These are phyloP conservation scores for Holacanthella duospinosa DNA, from an alignment of 2,888 invertebrate species.

Conservation along the genomic window DNA sequence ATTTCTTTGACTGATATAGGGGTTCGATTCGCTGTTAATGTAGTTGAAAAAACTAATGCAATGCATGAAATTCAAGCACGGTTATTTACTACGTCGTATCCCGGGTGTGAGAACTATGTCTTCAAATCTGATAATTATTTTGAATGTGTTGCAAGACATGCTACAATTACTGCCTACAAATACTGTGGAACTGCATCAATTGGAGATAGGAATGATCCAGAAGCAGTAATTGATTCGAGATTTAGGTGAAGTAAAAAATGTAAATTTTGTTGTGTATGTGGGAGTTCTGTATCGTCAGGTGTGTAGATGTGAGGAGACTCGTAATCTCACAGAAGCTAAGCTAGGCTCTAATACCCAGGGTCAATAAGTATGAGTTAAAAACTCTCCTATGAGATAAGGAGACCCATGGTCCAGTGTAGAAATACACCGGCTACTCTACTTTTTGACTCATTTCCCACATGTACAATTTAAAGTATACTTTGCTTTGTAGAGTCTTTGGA, in stretches of 20 bases:
- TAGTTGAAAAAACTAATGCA: slow-evolving; percentile 28
- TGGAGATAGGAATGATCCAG: slow-evolving; percentile 19
- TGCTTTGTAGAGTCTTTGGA: not conserved
- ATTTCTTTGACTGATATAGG: not conserved
- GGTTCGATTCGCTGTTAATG: slow-evolving; percentile 21
- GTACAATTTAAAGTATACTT: not conserved
- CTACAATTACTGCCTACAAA: slow-evolving; percentile 28
- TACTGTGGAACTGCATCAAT: slow-evolving; percentile 29
- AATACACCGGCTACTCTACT: no score
- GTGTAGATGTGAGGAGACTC: no score
- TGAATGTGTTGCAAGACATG: slow-evolving; percentile 24
- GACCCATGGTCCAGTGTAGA: no score
- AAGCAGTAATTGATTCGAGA: slow-evolving; percentile 28
- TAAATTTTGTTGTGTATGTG: not conserved
- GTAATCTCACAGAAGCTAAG: no score
- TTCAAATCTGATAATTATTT: slow-evolving; percentile 29
- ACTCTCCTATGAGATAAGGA: no score
- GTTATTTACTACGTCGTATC: slow-evolving; percentile 19
- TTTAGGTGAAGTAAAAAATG: slow-evolving; percentile 16
- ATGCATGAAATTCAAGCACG: slow-evolving; percentile 23
- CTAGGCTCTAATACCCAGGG: no score
- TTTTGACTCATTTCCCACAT: not conserved
- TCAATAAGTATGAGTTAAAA: no score
- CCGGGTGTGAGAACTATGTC: slow-evolving; percentile 23
- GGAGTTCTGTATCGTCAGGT: no score